These are phyloP conservation scores for Phallusia fumigata DNA, from an alignment of 23 tunicate genomes.

Conservation along the genomic window DNA sequence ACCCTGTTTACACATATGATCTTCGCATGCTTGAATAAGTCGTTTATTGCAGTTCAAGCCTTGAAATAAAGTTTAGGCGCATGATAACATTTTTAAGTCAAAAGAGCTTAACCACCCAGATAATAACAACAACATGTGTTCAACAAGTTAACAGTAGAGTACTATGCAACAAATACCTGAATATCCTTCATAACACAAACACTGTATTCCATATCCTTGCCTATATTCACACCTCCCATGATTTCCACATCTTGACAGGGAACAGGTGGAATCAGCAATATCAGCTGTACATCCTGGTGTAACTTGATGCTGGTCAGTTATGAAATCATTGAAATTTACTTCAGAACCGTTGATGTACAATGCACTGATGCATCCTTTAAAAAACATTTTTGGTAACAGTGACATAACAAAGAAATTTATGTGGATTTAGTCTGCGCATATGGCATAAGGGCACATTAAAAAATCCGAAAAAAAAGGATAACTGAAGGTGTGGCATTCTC, in stretches of 20 bases:
- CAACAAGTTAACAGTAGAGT: too few species aligned
- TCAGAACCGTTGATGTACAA: slow-evolving; percentile 36
- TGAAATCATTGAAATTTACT: slow-evolving; percentile 21
- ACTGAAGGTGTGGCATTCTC: too few species aligned
- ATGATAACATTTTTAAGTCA: too few species aligned
- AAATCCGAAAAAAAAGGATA: too few species aligned
- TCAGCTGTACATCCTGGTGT: slow-evolving; percentile 62
- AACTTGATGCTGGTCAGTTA: slow-evolving; percentile 27
- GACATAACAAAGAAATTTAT: too few species aligned
- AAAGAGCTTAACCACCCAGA: too few species aligned
- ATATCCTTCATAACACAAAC: slow-evolving; percentile 64
- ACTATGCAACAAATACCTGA: slow-evolving; percentile 29
- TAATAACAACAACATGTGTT: too few species aligned
- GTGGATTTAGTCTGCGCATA: too few species aligned
- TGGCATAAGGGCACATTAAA: too few species aligned
- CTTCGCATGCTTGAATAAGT: slow-evolving; percentile 15
- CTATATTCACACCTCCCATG: slow-evolving; percentile 44
- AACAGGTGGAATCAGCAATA: slow-evolving; percentile 40
- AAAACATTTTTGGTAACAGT: neutral
- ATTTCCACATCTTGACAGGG: slow-evolving; percentile 41
- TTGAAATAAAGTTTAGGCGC: neutral
- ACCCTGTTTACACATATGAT: slow-evolving; percentile 65
- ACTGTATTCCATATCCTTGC: slow-evolving; percentile 36
- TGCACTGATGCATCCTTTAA: slow-evolving; percentile 41
- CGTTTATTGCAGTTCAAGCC: neutral